phyloP scores from a whole-genome alignment of 2,113 vertebrate species.

The Oncorhynchus masou region DNA sequence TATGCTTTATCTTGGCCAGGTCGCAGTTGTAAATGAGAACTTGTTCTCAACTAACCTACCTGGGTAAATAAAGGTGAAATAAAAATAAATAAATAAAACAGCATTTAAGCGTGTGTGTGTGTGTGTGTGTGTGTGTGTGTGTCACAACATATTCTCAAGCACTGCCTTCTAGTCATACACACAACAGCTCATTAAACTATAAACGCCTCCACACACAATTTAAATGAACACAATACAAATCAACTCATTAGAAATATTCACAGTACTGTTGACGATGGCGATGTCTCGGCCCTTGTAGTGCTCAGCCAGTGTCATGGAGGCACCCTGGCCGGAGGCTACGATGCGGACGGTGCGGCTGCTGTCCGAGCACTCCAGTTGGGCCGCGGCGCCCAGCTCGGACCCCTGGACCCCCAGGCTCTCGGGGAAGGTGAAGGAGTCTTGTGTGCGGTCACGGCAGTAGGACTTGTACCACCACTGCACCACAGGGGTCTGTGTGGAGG shows the following conservation, averaged over 20 bases:
- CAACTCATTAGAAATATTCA: background rate
- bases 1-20: no score
- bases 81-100: no score
- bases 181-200: background rate
- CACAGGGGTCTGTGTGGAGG: conserved; percentile 84
- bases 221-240: background rate
- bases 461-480: conserved; percentile 99
- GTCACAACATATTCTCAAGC: background rate
- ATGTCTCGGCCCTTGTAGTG: conserved; percentile 94
- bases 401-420: conserved; percentile 66
- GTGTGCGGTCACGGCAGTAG: conserved; percentile 89
- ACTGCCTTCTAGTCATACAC: background rate
- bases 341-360: conserved; percentile 87
- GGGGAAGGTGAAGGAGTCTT: conserved; percentile 79
- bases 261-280: conserved; percentile 87
- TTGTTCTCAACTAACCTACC: no score
- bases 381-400: conserved; percentile 78
- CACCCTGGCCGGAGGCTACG: conserved; percentile 90
- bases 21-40: no score
- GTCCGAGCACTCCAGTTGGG: conserved; percentile 91
- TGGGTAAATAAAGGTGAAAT: no score
- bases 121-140: background rate
- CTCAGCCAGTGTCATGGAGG: conserved; percentile 85
- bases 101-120: no score
- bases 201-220: background rate